Base-by-base conservation (phyloP, 2,797 vertebrate species). In the Pseudomugil gertrudae region DNA sequence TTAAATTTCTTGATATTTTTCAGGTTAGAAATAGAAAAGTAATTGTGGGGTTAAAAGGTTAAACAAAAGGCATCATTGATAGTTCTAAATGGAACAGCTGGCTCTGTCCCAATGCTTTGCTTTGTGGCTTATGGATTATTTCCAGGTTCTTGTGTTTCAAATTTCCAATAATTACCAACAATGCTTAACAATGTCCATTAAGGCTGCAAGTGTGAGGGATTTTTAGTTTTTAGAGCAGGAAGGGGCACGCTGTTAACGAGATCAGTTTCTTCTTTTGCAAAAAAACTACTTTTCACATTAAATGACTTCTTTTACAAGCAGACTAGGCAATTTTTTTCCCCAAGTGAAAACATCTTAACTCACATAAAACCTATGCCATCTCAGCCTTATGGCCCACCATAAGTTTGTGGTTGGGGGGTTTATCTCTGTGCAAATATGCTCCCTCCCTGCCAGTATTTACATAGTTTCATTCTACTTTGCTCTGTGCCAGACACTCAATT, bases 71-170 rank as follows among this genome's bases (percentile, higher is more conserved):
- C 71, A 66, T 68, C 54, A 50, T 27, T 75, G 78, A 69, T 61
- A 53, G 51, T 8, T 59, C 74, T 67, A 76, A 85, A 87, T 85
- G 80, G 78, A 69, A 66, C 33, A 10, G 36, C 64, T 87, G 85
- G 80, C 80, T 67, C 23, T 0, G 38, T 60, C 64, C 76, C 85
- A 85, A 54, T 36, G 40, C 62, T 80, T 59, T 78, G 69, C 69
- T 72, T 74, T 17, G 64, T 11, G 58, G 63, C 66, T 50, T 74
- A 62, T 76, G 69, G 68, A 63, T 54, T 63, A 66, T 79, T 66
- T 72, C 56, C 67, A 74, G 73, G 55, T 63, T 63, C 66, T 81
- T 53, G 32, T 67, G 58, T 80, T 69, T 75, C 68, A 24, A 62
- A 74, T 74, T 79, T 77, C 64, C 11, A 11, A 59, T 81, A 75